Conservation (phyloP, 2,113 vertebrate species). For the Pholis gunnellus region DNA sequence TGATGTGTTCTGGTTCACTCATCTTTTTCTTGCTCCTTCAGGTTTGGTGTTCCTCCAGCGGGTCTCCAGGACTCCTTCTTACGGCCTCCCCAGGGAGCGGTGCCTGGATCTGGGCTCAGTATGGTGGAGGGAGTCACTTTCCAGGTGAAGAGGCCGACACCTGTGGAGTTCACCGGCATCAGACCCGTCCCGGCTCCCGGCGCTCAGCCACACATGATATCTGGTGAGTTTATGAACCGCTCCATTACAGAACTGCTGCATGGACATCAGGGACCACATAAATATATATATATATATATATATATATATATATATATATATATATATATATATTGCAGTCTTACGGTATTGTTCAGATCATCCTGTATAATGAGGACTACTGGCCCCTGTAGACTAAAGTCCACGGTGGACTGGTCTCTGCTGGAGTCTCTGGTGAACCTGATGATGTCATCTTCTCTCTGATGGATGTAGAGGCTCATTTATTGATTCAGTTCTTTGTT, state of each 20-base stretch:
- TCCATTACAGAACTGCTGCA: too few relatives aligned
- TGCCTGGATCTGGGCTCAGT: constrained; percentile 66
- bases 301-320: too few relatives aligned
- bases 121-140: constrained; percentile 78
- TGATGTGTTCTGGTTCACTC: background rate
- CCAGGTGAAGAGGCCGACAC: constrained; percentile 87
- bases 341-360: too few relatives aligned
- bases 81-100: constrained; percentile 82
- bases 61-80: constrained; percentile 88
- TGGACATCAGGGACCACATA: too few relatives aligned
- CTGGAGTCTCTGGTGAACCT: background rate
- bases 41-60: constrained; percentile 86
- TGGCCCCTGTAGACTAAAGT: background rate
- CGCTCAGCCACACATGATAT: constrained; percentile 25
- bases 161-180: constrained; percentile 81
- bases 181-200: constrained; percentile 62
- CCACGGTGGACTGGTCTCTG: background rate
- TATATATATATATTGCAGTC: too few relatives aligned
- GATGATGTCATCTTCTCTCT: too few relatives aligned
- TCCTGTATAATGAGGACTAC: too few relatives aligned
- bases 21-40: constrained; percentile 45
- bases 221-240: background rate
- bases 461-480: too few relatives aligned
- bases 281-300: too few relatives aligned
- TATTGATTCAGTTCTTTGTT: background rate